A percentile compares a stretch with the other conserved stretches of the same genome.
phyloP scores from a whole-genome alignment of 2,797 vertebrate species.

The Lagodon rhomboides region DNA sequence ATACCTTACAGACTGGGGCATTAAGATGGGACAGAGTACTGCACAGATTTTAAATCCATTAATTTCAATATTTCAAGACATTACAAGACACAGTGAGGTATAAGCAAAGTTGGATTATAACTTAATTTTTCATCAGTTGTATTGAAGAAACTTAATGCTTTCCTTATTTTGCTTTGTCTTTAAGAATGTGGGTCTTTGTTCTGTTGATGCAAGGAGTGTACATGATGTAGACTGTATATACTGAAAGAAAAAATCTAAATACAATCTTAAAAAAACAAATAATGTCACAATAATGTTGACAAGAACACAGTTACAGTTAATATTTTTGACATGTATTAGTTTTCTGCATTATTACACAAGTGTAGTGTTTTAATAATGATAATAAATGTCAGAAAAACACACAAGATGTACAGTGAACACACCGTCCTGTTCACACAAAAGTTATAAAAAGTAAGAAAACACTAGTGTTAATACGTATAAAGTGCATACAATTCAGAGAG shows the following conservation, averaged over 20 bases:
- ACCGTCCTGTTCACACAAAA: background rate
- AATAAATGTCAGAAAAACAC: constrained; percentile 16
- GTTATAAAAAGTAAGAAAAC: constrained; percentile 29
- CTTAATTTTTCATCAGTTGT: background rate
- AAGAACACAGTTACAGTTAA: background rate
- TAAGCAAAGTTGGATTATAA: background rate
- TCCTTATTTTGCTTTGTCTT: no score
- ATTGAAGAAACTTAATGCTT: background rate
- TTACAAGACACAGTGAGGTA: background rate
- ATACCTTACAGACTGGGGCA: background rate
- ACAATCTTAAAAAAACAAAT: background rate
- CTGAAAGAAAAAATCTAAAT: background rate
- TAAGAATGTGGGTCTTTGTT: background rate
- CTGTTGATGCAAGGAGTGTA: background rate
- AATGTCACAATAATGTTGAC: constrained; percentile 21
- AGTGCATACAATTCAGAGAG: constrained; percentile 60
- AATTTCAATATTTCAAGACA: background rate
- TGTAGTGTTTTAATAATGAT: background rate
- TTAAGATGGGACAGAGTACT: no score
- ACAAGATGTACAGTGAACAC: background rate
- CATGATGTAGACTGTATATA: background rate
- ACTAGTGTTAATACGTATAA: constrained; percentile 53
- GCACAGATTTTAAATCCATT: background rate
- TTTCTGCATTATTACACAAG: constrained; percentile 6
- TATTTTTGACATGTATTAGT: constrained; percentile 15